phyloP scores from a whole-genome alignment of 2,113 vertebrate genomes.

The Cricetomys ansorgei region DNA sequence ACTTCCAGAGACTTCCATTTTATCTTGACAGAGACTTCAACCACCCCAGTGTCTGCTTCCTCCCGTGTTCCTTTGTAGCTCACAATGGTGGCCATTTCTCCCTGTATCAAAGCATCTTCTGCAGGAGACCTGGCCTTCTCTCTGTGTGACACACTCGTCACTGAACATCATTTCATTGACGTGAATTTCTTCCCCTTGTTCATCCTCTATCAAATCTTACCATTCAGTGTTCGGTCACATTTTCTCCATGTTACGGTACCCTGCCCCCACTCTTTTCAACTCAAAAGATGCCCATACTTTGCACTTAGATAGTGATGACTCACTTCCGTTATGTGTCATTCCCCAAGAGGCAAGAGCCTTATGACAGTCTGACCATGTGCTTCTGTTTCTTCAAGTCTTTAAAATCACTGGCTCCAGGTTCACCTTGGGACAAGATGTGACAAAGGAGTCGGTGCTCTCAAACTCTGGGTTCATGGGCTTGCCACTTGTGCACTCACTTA shows the following conservation, averaged over 20 bases:
- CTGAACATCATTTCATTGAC: fast-evolving
- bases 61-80: background rate
- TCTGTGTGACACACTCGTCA: background rate
- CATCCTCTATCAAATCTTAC: background rate
- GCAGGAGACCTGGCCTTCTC: background rate
- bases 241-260: background rate
- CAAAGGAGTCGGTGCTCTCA: background rate
- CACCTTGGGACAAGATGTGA: background rate
- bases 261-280: background rate
- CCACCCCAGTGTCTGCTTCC: background rate
- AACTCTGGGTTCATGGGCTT: background rate
- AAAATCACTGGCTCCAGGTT: no score
- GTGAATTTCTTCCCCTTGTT: background rate
- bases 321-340: background rate
- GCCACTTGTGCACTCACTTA: background rate
- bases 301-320: background rate
- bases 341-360: background rate
- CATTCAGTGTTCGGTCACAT: background rate
- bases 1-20: background rate
- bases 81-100: fast-evolving
- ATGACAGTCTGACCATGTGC: background rate
- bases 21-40: background rate
- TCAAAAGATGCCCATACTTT: background rate
- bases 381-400: background rate
- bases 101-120: background rate